Evolutionary conservation across 2,888 invertebrate genomes (phyloP).

Genomic region (Agriopis marginaria): DNA sequence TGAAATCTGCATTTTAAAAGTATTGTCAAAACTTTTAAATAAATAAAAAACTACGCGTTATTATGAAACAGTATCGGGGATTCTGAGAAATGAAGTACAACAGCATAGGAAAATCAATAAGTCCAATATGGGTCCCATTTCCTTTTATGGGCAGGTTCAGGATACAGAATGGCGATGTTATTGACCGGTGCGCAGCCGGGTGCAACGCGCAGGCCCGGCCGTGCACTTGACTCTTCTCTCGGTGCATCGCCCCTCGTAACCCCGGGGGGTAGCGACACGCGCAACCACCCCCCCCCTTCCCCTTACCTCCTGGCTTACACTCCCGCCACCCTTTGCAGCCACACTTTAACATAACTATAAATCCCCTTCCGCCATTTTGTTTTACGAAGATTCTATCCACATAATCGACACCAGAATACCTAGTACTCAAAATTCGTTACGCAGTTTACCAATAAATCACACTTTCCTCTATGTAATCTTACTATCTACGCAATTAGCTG

Average conservation of each 20-base stretch:
- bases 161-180: slow-evolving; percentile 55
- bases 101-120: slow-evolving; percentile 28
- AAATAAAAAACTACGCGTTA: neutral
- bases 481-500: too few species aligned
- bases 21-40: too few species aligned
- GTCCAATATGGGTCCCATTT: slow-evolving; percentile 18
- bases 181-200: slow-evolving; percentile 74
- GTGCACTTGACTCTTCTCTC: slow-evolving; percentile 78
- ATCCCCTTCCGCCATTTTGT: slow-evolving; percentile 40
- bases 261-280: slow-evolving; percentile 57
- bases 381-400: slow-evolving; percentile 29
- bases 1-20: too few species aligned
- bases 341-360: slow-evolving; percentile 43
- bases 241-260: slow-evolving; percentile 74
- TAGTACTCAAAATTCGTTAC: too few species aligned
- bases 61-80: neutral
- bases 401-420: neutral
- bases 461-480: too few species aligned
- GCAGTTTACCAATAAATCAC: too few species aligned
- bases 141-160: slow-evolving; percentile 33
- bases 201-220: slow-evolving; percentile 73
- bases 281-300: slow-evolving; percentile 46
- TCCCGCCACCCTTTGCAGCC: slow-evolving; percentile 42
- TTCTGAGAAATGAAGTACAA: neutral
- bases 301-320: slow-evolving; percentile 39